Percentiles rank a stretch among this genome's conserved stretches.
phyloP scores from a whole-genome alignment of 2,797 vertebrate species.

The Hemitrygon akajei region DNA sequence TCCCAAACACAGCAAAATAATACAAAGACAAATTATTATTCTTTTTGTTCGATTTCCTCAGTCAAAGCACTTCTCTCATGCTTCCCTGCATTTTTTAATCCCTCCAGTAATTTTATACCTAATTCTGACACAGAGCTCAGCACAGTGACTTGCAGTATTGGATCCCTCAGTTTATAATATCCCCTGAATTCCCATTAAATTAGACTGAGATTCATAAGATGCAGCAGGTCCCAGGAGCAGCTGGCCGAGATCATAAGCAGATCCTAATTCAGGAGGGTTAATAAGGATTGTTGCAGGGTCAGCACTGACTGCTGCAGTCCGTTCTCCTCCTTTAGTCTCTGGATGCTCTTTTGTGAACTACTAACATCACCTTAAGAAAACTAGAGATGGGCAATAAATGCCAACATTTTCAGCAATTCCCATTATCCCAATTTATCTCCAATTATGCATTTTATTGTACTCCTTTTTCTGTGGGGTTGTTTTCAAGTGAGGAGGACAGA shows the following conservation, averaged over 20 bases:
- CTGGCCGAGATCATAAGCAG: background rate
- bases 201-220: background rate
- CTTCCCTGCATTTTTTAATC: background rate
- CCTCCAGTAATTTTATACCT: background rate
- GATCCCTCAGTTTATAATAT: background rate
- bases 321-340: background rate
- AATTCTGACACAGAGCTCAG: background rate
- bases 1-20: background rate
- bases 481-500: background rate
- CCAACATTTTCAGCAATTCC: background rate
- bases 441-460: background rate
- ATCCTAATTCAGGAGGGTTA: background rate
- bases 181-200: background rate
- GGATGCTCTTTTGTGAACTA: background rate
- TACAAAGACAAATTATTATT: background rate
- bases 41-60: background rate
- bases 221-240: background rate
- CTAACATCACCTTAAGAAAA: background rate
- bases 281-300: no score
- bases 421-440: background rate
- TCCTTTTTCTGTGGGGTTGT: background rate
- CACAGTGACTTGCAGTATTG: background rate
- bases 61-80: background rate
- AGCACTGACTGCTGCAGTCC: background rate
- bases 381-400: background rate